Base-by-base conservation (phyloP, 2,113 vertebrate genomes). In the Oncorhynchus kisutch region DNA sequence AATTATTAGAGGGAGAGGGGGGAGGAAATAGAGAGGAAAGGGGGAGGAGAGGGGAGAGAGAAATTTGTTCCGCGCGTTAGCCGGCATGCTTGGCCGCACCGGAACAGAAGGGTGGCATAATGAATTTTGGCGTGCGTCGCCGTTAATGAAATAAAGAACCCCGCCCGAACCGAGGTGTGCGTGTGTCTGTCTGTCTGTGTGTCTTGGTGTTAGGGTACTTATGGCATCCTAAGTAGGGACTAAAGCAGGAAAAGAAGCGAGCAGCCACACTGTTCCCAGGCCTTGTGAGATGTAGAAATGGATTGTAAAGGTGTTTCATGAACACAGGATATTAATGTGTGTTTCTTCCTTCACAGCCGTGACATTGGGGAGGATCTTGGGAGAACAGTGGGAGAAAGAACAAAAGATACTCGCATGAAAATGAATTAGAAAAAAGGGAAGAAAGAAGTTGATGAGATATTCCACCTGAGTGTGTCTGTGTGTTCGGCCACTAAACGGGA, bases 71-170 rank as follows among this genome's bases (percentile, higher is more conserved):
- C 85, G 83, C 90, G 9, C 39, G 39, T 45, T 45, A 45, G 87
- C 82, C 85, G 82, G 86, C 87, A 92, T 85, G 91, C 86, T 85
- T 88, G 87, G 87, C 64, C 81, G 86, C 88, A 3, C 75, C 60
- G 84, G 84, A 90, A 92, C 89, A 91, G 87, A 91, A 89, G 84
- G 90, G 69, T 86, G 88, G 90, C 85, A 90, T 91, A 90, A 92
- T 92, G 84, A 90, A 90, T 90, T 90, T 88, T 91, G 90, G 90
- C 90, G 39, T 88, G 85, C 82, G 80, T 2, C 70, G 84, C 86
- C 81, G 85, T 86, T 91, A 90, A 91, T 90, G 85, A 85, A 90
- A 91, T 91, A 89, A 91, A 85, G 85, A 90, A 81, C 86, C 84
- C 84, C 85, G 77, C 84, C 86, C 87, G 72, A 66, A 67, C 80